These are phyloP conservation scores for Caenorhabditis tropicalis DNA, from an alignment of 1,140 invertebrate genomes.

Conservation along the genomic window DNA sequence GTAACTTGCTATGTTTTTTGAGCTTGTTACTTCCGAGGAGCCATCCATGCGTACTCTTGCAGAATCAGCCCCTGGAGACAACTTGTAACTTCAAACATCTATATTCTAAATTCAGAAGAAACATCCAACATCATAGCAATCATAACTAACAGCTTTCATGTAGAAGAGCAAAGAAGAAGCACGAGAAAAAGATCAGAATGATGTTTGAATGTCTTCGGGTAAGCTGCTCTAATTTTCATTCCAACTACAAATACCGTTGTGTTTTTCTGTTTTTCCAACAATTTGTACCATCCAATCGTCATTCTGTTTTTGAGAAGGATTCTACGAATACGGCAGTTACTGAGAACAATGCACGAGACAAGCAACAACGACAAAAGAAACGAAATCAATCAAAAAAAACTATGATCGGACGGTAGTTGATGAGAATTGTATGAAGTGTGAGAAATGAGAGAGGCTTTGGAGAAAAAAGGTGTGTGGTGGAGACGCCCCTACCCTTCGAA, in stretches of 20 bases:
- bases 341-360: neutral
- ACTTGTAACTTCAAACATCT: conserved; percentile 28
- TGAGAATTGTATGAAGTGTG: conserved; percentile 31
- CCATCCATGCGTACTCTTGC: conserved; percentile 10
- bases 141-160: neutral
- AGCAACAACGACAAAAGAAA: conserved; percentile 12
- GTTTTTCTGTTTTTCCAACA: neutral
- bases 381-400: conserved; percentile 34
- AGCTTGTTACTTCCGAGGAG: neutral
- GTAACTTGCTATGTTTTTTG: conserved; percentile 12
- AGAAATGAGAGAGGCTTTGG: neutral
- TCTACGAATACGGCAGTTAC: neutral
- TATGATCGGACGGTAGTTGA: conserved; percentile 28
- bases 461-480: conserved; percentile 18
- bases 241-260: neutral
- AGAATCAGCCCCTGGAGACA: conserved; percentile 19
- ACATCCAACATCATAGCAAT: conserved; percentile 16
- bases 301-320: too few species aligned
- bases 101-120: conserved; percentile 19
- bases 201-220: neutral
- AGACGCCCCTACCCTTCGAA: neutral
- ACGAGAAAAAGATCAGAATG: neutral
- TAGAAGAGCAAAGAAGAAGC: neutral
- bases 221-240: neutral
- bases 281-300: too few species aligned